Evolutionary conservation across 2,113 vertebrate genomes (phyloP).

Genomic region (Malaclemys terrapin): DNA sequence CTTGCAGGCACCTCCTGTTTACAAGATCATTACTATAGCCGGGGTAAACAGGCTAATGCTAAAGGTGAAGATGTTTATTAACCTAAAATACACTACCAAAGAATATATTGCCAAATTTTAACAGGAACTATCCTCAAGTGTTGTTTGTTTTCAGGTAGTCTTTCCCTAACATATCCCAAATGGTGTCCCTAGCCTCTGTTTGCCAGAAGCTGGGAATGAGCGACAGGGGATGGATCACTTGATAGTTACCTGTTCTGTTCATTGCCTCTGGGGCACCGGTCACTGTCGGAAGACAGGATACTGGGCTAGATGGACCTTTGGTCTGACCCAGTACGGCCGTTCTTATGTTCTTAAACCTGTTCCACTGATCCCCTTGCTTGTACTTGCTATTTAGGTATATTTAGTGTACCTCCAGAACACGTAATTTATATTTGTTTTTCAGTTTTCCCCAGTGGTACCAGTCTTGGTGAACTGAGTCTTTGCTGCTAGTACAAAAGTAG

Average conservation of each 20-base stretch:
- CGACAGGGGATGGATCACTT: too few species aligned
- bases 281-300: too few species aligned
- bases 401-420: background rate
- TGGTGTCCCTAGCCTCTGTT: too few species aligned
- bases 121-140: background rate
- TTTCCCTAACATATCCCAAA: background rate
- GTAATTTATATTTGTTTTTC: background rate
- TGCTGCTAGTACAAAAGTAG: background rate
- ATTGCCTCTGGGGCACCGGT: too few species aligned
- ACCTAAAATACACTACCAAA: background rate
- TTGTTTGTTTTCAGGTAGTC: background rate
- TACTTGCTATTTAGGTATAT: background rate
- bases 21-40: background rate
- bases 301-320: too few species aligned
- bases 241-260: too few species aligned
- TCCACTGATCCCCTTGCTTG: background rate
- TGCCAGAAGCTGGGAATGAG: too few species aligned
- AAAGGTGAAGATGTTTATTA: background rate
- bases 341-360: background rate
- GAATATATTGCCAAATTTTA: background rate
- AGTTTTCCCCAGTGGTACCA: background rate
- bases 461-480: background rate
- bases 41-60: background rate
- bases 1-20: background rate
- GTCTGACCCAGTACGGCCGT: too few species aligned